Conservation (phyloP, 2,113 vertebrate species). For the Zosterops pallidus region DNA sequence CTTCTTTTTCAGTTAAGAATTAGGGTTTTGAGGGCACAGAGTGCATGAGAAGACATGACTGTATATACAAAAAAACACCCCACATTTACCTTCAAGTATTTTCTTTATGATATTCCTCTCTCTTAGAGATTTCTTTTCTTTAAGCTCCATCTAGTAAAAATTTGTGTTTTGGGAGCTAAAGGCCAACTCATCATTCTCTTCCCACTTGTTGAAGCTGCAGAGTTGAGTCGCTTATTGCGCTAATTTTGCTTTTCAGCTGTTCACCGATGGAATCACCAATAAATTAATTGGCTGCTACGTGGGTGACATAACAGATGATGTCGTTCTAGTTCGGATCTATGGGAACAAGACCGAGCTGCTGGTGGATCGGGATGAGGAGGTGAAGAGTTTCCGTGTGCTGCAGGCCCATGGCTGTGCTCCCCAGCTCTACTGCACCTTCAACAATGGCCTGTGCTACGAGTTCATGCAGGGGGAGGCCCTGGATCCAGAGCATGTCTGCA, state of each 20-base stretch:
- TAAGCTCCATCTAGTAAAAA: background rate
- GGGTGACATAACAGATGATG: slow-evolving; percentile 83
- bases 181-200: background rate
- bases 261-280: slow-evolving; percentile 97
- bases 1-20: background rate
- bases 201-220: rapidly evolving
- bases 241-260: slow-evolving; percentile 76
- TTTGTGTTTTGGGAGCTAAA: background rate
- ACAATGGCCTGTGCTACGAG: slow-evolving; percentile 95
- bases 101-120: background rate
- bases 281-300: slow-evolving; percentile 94
- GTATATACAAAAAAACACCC: background rate
- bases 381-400: slow-evolving; percentile 94
- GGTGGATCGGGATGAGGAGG: slow-evolving; percentile 93
- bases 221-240: background rate
- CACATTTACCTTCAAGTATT: background rate
- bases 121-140: background rate
- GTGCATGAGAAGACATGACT: background rate
- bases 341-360: slow-evolving; percentile 95
- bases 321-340: slow-evolving; percentile 94
- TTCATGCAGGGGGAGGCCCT: slow-evolving; percentile 93
- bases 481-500: slow-evolving; percentile 91
- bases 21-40: background rate
- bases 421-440: slow-evolving; percentile 94
- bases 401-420: slow-evolving; percentile 93